Evolutionary conservation across 2,888 invertebrate species (phyloP).

Genomic region (Abrostola triplasia): DNA sequence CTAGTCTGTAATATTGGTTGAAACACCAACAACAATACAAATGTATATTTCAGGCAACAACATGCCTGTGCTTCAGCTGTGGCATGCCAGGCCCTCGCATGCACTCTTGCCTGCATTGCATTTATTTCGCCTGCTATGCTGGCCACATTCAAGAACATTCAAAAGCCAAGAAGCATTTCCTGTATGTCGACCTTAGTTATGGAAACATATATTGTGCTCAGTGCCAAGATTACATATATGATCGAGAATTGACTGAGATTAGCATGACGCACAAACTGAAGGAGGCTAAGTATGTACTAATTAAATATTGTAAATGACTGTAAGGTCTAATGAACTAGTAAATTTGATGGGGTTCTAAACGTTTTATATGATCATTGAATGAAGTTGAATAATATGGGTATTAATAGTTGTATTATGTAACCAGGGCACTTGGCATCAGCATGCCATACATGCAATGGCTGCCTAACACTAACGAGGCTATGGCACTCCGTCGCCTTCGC

Average conservation of each 20-base stretch:
- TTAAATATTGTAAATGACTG: conserved; percentile 2
- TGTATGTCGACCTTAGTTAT: conserved; percentile 95
- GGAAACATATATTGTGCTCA: conserved; percentile 96
- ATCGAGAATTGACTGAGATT: conserved; percentile 90
- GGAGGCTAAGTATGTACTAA: conserved; percentile 85
- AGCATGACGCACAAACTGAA: conserved; percentile 85
- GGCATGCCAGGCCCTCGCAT: conserved; percentile 93
- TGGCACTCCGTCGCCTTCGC: conserved; percentile 92
- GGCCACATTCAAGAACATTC: conserved; percentile 96
- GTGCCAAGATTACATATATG: conserved; percentile 98
- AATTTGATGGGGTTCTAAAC: background rate
- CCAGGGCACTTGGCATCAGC: conserved; percentile 88
- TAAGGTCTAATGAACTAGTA: background rate
- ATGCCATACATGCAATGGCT: conserved; percentile 93
- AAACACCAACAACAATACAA: conserved; percentile 32
- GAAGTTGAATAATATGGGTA: background rate
- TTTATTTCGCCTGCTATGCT: conserved; percentile 97
- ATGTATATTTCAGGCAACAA: conserved; percentile 89
- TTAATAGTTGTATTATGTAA: conserved; percentile 9
- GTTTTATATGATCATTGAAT: background rate
- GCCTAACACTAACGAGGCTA: conserved; percentile 93
- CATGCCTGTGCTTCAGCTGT: conserved; percentile 95
- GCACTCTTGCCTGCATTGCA: conserved; percentile 96
- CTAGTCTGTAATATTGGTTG: conserved; percentile 16
- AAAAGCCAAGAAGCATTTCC: conserved; percentile 93